Evolutionary conservation across 2,888 invertebrate species (phyloP), one percentile per base, ranked within the genome.

Genomic region (Dermolepida albohirtum): DNA sequence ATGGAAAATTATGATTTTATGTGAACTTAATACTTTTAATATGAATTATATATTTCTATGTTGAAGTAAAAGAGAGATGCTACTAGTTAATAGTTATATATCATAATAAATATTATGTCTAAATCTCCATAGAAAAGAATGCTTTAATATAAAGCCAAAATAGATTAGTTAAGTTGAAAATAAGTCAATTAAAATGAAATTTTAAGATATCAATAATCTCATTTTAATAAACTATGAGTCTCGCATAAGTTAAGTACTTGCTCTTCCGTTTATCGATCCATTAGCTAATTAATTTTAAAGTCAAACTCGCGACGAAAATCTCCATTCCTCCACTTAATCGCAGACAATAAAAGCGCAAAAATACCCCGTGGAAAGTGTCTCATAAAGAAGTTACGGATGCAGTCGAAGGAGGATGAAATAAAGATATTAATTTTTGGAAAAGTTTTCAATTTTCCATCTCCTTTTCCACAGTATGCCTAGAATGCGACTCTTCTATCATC

Each of bases 391-490:
- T 59, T 59, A 59, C 59, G 59, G 59, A 64, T 52, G 64, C 43
- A 51, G 52, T 64, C 51, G 29, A 43, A 51, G 51, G 41, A 10
- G 52, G 52, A 64, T 55, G 49, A 68, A 68, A 68, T 68, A 65
- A 68, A 65, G 68, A 59, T 54, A 68, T 68, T 68, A 68, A 68
- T 65, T 64, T 57, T 59, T 41, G 51, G 68, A 17, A 54, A 66
- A 57, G 50, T 57, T 66, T 47, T 44, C 47, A 44, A 54, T 54
- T 39, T 16, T 39, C 54, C 40, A 12, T 54, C 39, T 39, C 54
- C 2, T 39, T 34, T 54, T 40, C 22, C 17, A n/a, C 16, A 34
- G 12, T 17, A 39, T 34, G 7, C 10, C 39, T 6, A 8, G 22
- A 39, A 34, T 54, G 16, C 22, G 54, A 22, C 47, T 39, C 39